Evolutionary conservation across 2,113 vertebrate genomes (phyloP), one percentile per base, ranked within the genome.

Genomic region (Hydrolagus affinis): DNA sequence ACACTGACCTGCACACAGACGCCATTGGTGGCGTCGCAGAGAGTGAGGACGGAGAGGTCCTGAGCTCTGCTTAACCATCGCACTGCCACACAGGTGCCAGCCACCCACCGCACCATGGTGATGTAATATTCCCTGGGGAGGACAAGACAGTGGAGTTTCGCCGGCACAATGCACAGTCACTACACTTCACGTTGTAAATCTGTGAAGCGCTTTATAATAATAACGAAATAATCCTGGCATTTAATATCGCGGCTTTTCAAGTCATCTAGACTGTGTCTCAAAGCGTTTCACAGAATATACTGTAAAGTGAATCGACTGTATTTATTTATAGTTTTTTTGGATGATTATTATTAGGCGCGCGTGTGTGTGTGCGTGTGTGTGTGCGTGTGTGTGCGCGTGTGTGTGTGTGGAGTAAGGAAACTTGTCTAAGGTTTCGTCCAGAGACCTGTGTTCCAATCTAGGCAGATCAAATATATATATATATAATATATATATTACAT

Each of bases 1-100:
- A 70, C 25, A 69, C 91, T 92, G 85, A 95, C 95, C 94, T 94
- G 94, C 17, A 90, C 91, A 88, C 95, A 95, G 11, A 92, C 90
- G 75, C 94, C 95, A 0, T 94, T 94, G 80, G 94, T 94, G 85
- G 93, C 92, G 88, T 95, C 94, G 11, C 95, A 95, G 83, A 94
- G 90, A 28, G 92, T 93, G 56, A 95, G 89, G 85, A 93, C 88
- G 4, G 95, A 95, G 76, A 94, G 89, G 89, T 95, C 95, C 90
- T 95, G 95, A 21, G 91, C 88, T 0, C 95, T 92, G 86, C 94
- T 95, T 44, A 95, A 88, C 94, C 94, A 95, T 15, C 93, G 91
- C 60, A 94, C 92, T 0, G 92, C 92, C 11, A 95, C 91, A 11
- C 91, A 90, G 21, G 93, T 94, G 88, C 90, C 93, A 86, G 92